A percentile compares a stretch with the other conserved stretches of the same genome.
Conservation (phyloP, 2,888 invertebrate genomes). For the Altica lythri region DNA sequence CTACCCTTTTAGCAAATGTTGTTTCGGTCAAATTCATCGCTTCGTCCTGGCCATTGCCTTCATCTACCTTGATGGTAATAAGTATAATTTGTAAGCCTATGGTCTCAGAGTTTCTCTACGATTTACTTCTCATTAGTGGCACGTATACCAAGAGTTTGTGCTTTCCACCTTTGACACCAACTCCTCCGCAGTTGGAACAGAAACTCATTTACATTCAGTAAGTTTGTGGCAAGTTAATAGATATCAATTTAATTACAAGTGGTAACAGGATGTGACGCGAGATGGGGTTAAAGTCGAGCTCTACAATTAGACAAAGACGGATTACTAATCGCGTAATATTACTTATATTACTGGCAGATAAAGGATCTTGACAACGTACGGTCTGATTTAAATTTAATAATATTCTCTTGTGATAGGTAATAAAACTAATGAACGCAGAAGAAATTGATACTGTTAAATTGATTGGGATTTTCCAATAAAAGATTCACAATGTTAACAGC, state of each 20-base stretch:
- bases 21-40: no score
- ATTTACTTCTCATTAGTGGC: conserved; percentile 40
- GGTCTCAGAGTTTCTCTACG: conserved; percentile 30
- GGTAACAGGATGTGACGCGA: conserved; percentile 23
- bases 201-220: conserved; percentile 45
- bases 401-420: no score
- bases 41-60: not conserved
- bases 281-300: conserved; percentile 17
- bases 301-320: conserved; percentile 14
- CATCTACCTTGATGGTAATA: conserved; percentile 23
- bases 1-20: no score
- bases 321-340: conserved; percentile 16
- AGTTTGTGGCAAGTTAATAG: conserved; percentile 49
- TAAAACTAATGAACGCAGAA: no score
- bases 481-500: no score
- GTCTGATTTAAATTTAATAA: no score
- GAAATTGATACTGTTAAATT: no score
- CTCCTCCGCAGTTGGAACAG: conserved; percentile 32
- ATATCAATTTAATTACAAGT: conserved; percentile 52
- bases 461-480: no score
- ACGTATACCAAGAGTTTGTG: conserved; percentile 33
- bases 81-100: conserved; percentile 35
- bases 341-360: conserved; percentile 8
- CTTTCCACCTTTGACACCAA: conserved; percentile 37
- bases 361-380: no score